Conservation (phyloP, 1,140 invertebrate genomes). For the Nilaparvata lugens region DNA sequence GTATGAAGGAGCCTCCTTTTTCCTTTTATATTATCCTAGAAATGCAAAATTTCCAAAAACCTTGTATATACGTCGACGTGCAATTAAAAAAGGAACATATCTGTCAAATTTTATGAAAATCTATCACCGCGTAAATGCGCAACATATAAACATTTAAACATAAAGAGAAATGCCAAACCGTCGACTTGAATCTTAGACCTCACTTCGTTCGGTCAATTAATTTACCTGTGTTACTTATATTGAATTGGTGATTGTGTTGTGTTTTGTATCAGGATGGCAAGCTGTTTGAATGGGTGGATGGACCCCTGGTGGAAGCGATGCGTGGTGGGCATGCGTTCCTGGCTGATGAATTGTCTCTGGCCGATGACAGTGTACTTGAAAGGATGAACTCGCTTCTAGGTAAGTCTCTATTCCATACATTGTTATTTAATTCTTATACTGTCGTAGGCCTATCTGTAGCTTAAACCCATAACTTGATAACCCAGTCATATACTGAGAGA, state of each 20-base stretch:
- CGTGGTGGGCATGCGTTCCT: slow-evolving; percentile 77
- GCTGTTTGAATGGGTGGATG: slow-evolving; percentile 97
- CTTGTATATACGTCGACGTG: too few species aligned
- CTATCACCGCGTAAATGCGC: neutral
- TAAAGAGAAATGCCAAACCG: neutral
- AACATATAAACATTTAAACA: too few species aligned
- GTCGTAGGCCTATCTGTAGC: neutral
- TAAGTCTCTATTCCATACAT: slow-evolving; percentile 21
- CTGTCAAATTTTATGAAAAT: too few species aligned
- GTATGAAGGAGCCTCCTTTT: too few species aligned
- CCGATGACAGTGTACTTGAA: slow-evolving; percentile 97
- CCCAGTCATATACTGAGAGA: too few species aligned
- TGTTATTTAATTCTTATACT: slow-evolving; percentile 6
- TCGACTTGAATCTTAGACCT: too few species aligned
- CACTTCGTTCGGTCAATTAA: too few species aligned
- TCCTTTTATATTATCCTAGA: too few species aligned
- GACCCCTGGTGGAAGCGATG: slow-evolving; percentile 90
- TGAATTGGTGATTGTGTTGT: neutral
- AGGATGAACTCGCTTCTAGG: slow-evolving; percentile 87
- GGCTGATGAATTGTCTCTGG: slow-evolving; percentile 97
- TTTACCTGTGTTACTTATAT: neutral
- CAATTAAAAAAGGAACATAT: too few species aligned
- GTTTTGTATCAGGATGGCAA: slow-evolving; percentile 30
- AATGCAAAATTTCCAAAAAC: too few species aligned
- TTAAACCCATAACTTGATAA: too few species aligned